phyloP scores from a whole-genome alignment of 2,888 invertebrate species.

The Matsumyia berberina region DNA sequence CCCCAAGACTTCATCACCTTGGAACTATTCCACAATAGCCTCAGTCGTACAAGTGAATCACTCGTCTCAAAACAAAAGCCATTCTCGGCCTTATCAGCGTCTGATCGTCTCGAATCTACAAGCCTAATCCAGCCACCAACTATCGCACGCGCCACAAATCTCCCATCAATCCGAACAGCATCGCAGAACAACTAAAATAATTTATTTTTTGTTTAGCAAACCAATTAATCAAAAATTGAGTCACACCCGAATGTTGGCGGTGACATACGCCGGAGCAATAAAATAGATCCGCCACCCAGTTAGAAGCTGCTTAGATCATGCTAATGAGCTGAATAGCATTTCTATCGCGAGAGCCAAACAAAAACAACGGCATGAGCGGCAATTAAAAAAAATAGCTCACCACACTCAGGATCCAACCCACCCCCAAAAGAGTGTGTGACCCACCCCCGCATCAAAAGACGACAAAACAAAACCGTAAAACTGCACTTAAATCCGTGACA shows the following conservation, averaged over 20 bases:
- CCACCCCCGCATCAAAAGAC: constrained; percentile 18
- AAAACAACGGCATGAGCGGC: constrained; percentile 5
- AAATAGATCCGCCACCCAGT: constrained; percentile 14
- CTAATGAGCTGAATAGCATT: constrained; percentile 28
- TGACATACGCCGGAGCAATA: constrained; percentile 23
- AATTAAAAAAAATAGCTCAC: not conserved
- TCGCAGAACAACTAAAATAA: not conserved
- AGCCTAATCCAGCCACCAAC: not conserved
- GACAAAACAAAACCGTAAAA: constrained; percentile 54
- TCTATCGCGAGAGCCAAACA: not conserved
- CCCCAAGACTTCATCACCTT: too few species aligned
- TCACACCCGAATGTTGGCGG: constrained; percentile 20
- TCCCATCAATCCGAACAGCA: not conserved
- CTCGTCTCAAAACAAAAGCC: not conserved
- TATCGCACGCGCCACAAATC: not conserved
- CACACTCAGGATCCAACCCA: not conserved
- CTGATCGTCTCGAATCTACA: not conserved
- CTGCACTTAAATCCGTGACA: constrained; percentile 58
- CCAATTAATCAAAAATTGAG: constrained; percentile 50
- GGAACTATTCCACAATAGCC: too few species aligned
- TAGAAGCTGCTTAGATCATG: constrained; percentile 46
- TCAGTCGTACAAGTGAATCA: not conserved
- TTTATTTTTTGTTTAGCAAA: constrained; percentile 1
- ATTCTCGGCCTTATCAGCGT: not conserved
- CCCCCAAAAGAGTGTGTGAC: not conserved